phyloP scores from a whole-genome alignment of 2,797 vertebrate species.

The Enoplosus armatus region DNA sequence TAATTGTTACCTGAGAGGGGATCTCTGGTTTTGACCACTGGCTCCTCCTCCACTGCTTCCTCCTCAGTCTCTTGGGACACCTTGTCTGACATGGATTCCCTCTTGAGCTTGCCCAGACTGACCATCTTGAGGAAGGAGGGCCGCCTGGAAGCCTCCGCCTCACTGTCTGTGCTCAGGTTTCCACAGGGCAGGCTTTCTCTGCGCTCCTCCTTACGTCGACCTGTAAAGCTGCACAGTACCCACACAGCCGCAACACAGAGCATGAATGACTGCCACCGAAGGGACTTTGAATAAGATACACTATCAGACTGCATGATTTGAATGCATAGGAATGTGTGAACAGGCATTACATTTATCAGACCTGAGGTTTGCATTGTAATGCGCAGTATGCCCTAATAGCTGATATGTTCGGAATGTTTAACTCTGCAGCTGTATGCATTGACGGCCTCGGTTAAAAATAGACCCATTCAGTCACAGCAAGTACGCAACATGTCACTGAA shows the following conservation, averaged over 20 bases:
- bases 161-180: constrained; percentile 73
- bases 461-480: constrained; percentile 59
- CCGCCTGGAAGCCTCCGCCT: constrained; percentile 81
- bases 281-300: not conserved
- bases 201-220: constrained; percentile 84
- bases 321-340: not conserved
- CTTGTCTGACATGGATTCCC: constrained; percentile 88
- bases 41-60: constrained; percentile 81
- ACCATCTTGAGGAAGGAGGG: constrained; percentile 90
- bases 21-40: constrained; percentile 82
- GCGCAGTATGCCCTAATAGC: not conserved
- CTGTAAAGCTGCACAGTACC: constrained; percentile 78
- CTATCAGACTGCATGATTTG: not conserved
- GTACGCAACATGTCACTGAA: constrained; percentile 54
- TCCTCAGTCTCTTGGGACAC: constrained; percentile 83
- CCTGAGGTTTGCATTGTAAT: constrained; percentile 4
- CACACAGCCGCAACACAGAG: constrained; percentile 31
- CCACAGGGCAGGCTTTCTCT: constrained; percentile 86
- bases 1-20: constrained; percentile 85
- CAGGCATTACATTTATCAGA: not conserved
- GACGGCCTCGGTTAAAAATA: constrained; percentile 68
- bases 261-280: constrained; percentile 2
- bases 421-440: constrained; percentile 20
- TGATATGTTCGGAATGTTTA: constrained; percentile 57
- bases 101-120: constrained; percentile 85